phyloP scores from a whole-genome alignment of 2,888 invertebrate species.

The Tetheella fluctuosa region DNA sequence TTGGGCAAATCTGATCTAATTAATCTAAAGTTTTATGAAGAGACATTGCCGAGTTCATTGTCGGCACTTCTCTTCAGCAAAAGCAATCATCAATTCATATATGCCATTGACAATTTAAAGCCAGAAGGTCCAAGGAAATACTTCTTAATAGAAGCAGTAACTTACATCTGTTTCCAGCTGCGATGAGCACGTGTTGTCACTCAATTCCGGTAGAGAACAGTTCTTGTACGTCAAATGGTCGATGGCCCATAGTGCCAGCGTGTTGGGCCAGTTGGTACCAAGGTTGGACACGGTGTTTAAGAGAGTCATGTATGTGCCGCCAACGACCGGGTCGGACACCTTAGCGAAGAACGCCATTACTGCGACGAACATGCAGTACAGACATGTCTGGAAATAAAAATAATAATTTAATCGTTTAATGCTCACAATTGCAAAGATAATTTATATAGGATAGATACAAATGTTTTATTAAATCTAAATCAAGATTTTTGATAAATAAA shows the following conservation, averaged over 20 bases:
- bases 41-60: too few relatives aligned
- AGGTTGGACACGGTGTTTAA: slow-evolving; percentile 97
- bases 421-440: neutral
- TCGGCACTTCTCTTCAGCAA: too few relatives aligned
- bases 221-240: slow-evolving; percentile 93
- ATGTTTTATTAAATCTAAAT: too few relatives aligned
- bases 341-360: slow-evolving; percentile 99
- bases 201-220: slow-evolving; percentile 82
- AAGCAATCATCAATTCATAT: too few relatives aligned
- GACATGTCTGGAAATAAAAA: slow-evolving; percentile 87
- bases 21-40: too few relatives aligned
- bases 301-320: slow-evolving; percentile 99
- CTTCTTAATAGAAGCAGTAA: slow-evolving; percentile 19
- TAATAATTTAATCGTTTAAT: slow-evolving; percentile 16
- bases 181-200: slow-evolving; percentile 87
- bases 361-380: slow-evolving; percentile 98
- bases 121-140: too few relatives aligned
- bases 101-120: too few relatives aligned
- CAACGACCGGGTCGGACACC: slow-evolving; percentile 97
- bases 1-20: too few relatives aligned
- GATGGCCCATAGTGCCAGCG: slow-evolving; percentile 95
- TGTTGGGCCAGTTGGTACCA: slow-evolving; percentile 99
- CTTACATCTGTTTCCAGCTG: slow-evolving; percentile 86
- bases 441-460: too few relatives aligned
- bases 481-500: too few relatives aligned